phyloP scores from a whole-genome alignment of 2,113 vertebrate species.

The Procavia capensis region DNA sequence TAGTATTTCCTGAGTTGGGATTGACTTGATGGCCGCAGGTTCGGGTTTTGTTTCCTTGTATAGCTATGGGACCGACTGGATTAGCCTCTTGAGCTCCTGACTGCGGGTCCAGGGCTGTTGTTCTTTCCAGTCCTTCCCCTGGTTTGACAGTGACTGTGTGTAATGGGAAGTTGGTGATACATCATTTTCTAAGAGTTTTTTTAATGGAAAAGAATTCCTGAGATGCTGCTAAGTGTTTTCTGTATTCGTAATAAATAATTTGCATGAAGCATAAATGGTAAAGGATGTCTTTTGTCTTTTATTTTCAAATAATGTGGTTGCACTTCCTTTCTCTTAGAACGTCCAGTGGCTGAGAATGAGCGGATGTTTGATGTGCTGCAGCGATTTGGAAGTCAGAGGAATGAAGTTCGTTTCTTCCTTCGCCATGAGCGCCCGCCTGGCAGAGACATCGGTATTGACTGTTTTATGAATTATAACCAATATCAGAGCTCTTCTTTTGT shows the following conservation, averaged over 20 bases:
- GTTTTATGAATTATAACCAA: neutral
- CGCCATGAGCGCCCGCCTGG: conserved; percentile 92
- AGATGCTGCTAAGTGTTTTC: neutral
- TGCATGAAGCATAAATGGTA: neutral
- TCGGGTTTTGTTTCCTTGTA: no score
- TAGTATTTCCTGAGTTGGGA: no score
- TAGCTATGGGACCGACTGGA: neutral
- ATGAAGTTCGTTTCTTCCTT: conserved; percentile 96
- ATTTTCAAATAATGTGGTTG: neutral
- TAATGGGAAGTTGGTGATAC: neutral
- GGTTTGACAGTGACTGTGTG: neutral
- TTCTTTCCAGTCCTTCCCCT: neutral
- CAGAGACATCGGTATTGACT: conserved; percentile 89
- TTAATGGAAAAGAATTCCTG: neutral
- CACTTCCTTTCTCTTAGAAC: conserved; percentile 87
- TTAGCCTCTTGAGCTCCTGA: no score
- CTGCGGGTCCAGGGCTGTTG: rapidly evolving
- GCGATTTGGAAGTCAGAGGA: conserved; percentile 92
- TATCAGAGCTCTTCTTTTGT: neutral
- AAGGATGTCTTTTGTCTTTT: neutral
- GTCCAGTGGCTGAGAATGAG: conserved; percentile 92
- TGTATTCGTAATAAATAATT: neutral
- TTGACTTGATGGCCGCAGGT: no score
- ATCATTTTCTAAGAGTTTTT: neutral
- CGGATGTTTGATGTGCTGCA: conserved; percentile 96